These are phyloP conservation scores for Setophaga petechia DNA, from an alignment of 2,113 vertebrate genomes.

Conservation along the genomic window DNA sequence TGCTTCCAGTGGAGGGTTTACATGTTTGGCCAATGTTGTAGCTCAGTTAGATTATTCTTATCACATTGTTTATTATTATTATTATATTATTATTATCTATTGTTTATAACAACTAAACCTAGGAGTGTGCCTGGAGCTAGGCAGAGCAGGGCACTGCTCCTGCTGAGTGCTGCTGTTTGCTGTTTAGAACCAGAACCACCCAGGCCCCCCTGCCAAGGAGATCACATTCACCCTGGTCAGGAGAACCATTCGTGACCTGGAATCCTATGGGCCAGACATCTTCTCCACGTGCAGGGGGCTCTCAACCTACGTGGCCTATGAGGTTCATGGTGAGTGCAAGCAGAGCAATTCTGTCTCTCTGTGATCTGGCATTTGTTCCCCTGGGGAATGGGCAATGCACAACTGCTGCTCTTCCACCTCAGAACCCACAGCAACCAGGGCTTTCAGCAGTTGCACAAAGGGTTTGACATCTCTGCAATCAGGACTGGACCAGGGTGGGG, in stretches of 20 bases:
- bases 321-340: neutral
- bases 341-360: too few relatives aligned
- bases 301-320: neutral
- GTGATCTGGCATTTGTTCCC: too few relatives aligned
- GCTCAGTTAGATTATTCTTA: neutral
- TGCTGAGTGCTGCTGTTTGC: neutral
- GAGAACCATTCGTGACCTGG: neutral
- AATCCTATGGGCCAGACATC: neutral
- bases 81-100: too few relatives aligned
- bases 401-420: neutral
- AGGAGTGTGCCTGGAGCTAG: neutral
- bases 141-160: neutral
- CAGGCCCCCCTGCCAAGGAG: neutral
- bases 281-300: neutral
- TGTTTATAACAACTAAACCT: neutral
- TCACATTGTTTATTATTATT: too few relatives aligned
- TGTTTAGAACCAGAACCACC: neutral
- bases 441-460: neutral
- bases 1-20: neutral
- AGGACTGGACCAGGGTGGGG: neutral
- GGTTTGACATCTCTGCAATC: accelerated
- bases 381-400: neutral
- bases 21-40: neutral
- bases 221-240: neutral
- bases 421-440: accelerated